Base-by-base conservation (phyloP, 1,140 invertebrate species). In the Leucophenga varia region DNA sequence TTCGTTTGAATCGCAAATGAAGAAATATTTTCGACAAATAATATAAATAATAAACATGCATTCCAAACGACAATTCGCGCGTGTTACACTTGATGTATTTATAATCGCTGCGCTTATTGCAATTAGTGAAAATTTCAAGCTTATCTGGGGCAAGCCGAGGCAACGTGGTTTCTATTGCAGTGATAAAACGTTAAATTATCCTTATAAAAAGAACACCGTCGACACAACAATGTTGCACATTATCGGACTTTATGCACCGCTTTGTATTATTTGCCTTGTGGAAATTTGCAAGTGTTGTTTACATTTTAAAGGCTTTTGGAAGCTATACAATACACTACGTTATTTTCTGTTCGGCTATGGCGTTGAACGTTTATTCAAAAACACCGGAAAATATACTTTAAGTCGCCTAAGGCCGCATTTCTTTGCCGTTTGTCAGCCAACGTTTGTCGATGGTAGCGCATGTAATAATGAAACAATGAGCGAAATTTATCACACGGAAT, bases 111-210 rank as follows among this genome's bases (percentile, higher is more conserved):
- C 5, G 5, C 22, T 25, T 6, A 6, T 6, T 10, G 22, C 22
- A 10, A 16, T 68, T 2, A 18, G 28, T 1, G 20, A 22, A 10
- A 45, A 63, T 28, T 54, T 68, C 6, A 21, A 10, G 1, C 7
- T 4, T 1, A 5, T 70, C 7, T 55, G 39, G 47, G 21, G 84
- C 5, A 75, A 81, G 21, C 90, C 93, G 0, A 92, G 85, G 76
- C 78, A 91, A 48, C 80, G 94, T 43, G 95, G 95, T 8, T 97
- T 97, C 79, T 97, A 91, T 76, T 97, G 95, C 78, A 85, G 93
- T 72, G 95, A 98, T 78, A 88, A 95, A 64, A 88, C 90, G 28
- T 81, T 98, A 19, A 84, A 83, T 58, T 90, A 96, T 77, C 94
- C 93, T 3, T 90, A 82, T 68, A 80, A 83, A 43, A 76, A 80